Evolutionary conservation across 2,888 invertebrate genomes (phyloP), one percentile per base, ranked within the genome.

Genomic region (Platycnemis pennipes): DNA sequence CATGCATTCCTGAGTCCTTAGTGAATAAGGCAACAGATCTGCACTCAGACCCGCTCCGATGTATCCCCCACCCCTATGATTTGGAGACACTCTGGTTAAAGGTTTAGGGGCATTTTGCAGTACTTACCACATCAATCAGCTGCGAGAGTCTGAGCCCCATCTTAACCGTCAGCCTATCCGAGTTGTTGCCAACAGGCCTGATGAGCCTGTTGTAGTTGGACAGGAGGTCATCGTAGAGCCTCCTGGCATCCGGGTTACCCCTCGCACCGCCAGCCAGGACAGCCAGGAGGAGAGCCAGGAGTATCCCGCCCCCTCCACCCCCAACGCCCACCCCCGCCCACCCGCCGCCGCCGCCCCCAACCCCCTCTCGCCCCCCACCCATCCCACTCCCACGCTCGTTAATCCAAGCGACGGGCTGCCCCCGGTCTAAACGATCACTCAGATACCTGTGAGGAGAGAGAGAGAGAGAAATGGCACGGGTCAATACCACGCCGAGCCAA

Each of bases 131-230:
- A 97, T 99, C 99, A 96, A 99, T 99, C 96, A 99, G 98, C 97
- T 99, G 98, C 96, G 98, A 98, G 95, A 99, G 97, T 96, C 98
- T 97, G 95, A 99, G 98, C 95, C 99, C 99, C 98, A 99, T 98
- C 97, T 99, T 99, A 97, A 99, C 99, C 96, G 98, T 99, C 96
- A 99, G 98, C 95, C 99, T 98, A 97, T 99, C 99, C 95, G 98
- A 98, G 97, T 99, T 99, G 97, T 99, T 99, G 96, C 99, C 98
- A 95, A 99, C 99, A 95, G 99, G 99, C 96, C 99, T 97, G 96
- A 99, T 99, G 96, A 99, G 98, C 96, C 99, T 98, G 97, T 99
- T 99, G 97, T 99, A 99, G 97, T 99, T 98, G 96, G 98, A 98
- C 96, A 99, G 97, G 95, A 99, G 97, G 97, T 99, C 99, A 97